Evolutionary conservation across 2,113 vertebrate genomes (phyloP), one percentile per base, ranked within the genome.

Genomic region (Pygathrix nemaeus): DNA sequence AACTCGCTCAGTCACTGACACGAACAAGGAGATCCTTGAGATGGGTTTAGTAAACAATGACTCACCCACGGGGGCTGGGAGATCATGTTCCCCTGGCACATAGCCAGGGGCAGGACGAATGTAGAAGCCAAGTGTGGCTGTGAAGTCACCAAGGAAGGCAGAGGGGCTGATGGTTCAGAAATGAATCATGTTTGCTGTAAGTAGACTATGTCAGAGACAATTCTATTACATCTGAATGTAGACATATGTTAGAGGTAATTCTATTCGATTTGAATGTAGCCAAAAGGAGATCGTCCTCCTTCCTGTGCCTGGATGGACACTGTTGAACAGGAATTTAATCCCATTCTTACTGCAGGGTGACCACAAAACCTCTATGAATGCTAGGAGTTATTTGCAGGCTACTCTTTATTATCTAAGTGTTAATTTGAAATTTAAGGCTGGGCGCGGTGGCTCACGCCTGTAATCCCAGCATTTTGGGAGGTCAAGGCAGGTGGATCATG

Each of bases 131-230:
- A 8, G 11, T 2, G 25, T 23, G 21, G 57, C 59, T 68, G 32
- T 10, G 43, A 5, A 1, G 20, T 64, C 43, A n/a, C 30, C 32
- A 57, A 16, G 11, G 43, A n/a, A 30, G 50, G n/a, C 1, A 10
- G 21, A n/a, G 27, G 18, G 21, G 52, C 64, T 40, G 11, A 20
- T 0, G 25, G 38, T 50, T 6, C 27, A 20, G 57, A 86, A 38
- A 45, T 8, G 10, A 38, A 2, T 25, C 30, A 1, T 4, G 32
- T 23, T 3, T 25, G 38, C 55, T 35, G 4, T 5, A 55, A 76
- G 9, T 0, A 16, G 11, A 40, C 17, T 1, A 48, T 2, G 0
- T 7, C 20, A 6, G 27, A 27, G 61, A 59, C 30, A 10, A 45
- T 13, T 76, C 7, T 45, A 43, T 18, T 6, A 73, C 10, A 7